Evolutionary conservation across 2,888 invertebrate species (phyloP), one percentile per base, ranked within the genome.

Genomic region (Andrena dorsata): DNA sequence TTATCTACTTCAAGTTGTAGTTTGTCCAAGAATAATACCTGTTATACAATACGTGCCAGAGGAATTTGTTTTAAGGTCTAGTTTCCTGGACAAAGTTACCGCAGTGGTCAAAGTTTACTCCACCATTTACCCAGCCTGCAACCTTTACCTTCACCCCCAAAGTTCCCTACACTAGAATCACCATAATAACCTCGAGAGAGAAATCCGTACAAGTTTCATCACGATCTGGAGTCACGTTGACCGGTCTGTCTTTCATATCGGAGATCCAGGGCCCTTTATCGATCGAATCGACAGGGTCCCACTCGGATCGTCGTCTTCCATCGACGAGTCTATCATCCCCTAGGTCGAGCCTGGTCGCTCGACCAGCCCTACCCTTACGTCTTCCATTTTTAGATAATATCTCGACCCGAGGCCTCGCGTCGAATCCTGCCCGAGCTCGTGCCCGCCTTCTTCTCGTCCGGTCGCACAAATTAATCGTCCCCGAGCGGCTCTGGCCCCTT

Each of bases 381-480:
- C 90, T 90, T 90, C 90, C 90, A 90, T 85, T 89, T 89, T 88
- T 84, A 88, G 86, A 87, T 82, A 69, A 81, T 82, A 69, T 63
- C 49, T 82, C 77, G 77, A 83, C 64, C 49, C 66, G 60, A 53
- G 76, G 64, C 58, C 64, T 61, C 82, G 80, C 70, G 61, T 75
- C 76, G 71, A 80, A 71, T 82, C 85, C 83, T 71, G 83, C 83
- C 86, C 85, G 85, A 88, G 88, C 88, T 85, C 85, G 88, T 87
- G 80, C 79, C 82, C 83, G 64, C 78, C 76, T 84, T 80, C 66
- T 64, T 86, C 87, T 87, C 87, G 80, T 79, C 76, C 72, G 76
- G 66, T 73, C 82, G 76, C 82, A 76, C 68, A 75, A 76, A 76
- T 65, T 51, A 53, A 58, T 71, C 61, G 60, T 41, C 30, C 47